A percentile compares a stretch with the other conserved stretches of the same genome.
phyloP scores from a whole-genome alignment of 2,797 vertebrate species.

The Melanotaenia parkinsoni region DNA sequence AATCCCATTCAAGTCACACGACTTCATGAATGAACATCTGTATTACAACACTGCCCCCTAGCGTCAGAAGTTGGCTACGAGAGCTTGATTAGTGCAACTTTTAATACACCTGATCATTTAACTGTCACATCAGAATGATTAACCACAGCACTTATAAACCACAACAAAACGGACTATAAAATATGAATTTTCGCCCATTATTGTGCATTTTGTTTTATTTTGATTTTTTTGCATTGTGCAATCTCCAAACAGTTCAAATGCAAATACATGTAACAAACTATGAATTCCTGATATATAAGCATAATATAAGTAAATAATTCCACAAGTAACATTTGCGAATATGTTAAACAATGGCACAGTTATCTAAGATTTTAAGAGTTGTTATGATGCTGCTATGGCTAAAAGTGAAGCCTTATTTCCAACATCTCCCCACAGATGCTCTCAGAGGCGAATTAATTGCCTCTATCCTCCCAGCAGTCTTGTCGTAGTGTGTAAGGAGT shows the following conservation, averaged over 20 bases:
- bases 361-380: slow-evolving; percentile 8
- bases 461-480: slow-evolving; percentile 12
- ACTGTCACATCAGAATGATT: slow-evolving; percentile 22
- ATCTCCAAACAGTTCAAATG: not conserved
- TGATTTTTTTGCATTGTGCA: not conserved
- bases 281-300: not conserved
- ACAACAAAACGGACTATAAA: slow-evolving; percentile 10
- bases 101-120: slow-evolving; percentile 37
- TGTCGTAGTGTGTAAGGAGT: slow-evolving; percentile 46
- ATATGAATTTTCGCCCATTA: not conserved
- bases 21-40: slow-evolving; percentile 68
- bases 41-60: slow-evolving; percentile 63
- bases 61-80: slow-evolving; percentile 41
- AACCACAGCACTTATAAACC: slow-evolving; percentile 20
- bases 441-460: slow-evolving; percentile 54
- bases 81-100: not conserved
- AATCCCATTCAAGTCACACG: slow-evolving; percentile 35
- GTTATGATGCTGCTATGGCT: slow-evolving; percentile 7
- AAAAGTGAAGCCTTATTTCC: slow-evolving; percentile 30
- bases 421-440: slow-evolving; percentile 37
- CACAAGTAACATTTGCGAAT: not conserved
- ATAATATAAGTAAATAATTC: not conserved
- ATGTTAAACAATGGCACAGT: slow-evolving; percentile 1
- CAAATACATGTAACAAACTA: not conserved
- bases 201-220: not conserved